Evolutionary conservation across 2,888 invertebrate species (phyloP), one percentile per base, ranked within the genome.

Genomic region (Polylopha cassiicola): DNA sequence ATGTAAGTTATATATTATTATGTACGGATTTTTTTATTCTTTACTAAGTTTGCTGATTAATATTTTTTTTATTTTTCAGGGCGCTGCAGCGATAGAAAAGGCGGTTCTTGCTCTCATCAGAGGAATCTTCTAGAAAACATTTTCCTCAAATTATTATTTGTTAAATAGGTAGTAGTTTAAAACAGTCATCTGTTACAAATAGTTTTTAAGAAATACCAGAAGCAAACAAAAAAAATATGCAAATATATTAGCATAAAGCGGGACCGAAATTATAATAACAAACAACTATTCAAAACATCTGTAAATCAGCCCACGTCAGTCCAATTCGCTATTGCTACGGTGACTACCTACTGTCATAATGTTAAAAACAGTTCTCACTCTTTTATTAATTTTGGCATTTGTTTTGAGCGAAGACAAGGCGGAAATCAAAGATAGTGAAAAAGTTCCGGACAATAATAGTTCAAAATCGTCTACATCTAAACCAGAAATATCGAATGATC

Each of bases 11-110:
- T 10, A 3, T 26, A 34, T 30, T 37, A 13, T 22, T 13, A 24
- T 16, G 9, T 4, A 8, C 2, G 1, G 3, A 28, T 13, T 23
- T 34, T 39, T 27, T 4, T 34, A 3, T 30, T 14, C 10, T 31
- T 21, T 18, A 31, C 11, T 13, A 16, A 31, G 14, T 17, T 31
- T 11, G 10, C 20, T 21, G 18, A 17, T 37, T 16, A 21, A 24
- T 11, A 26, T 26, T 15, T 10, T 30, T 26, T 26, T 26, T 46
- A 31, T 27, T 26, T 63, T 62, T 26, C 65, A 73, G 71, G 66
- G 62, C 5, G 73, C 70, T 2, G 63, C 68, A 38, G 64, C 63
- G 1, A 56, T 71, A 8, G 71, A 73, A 48, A 65, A 61, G 38
- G 47, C 66, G n/a, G 58, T 69, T 7, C 57, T 68, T 2, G 60